Percentiles rank a stretch among this genome's conserved stretches.
phyloP scores from a whole-genome alignment of 2,797 vertebrate species.

The Tapirus indicus region DNA sequence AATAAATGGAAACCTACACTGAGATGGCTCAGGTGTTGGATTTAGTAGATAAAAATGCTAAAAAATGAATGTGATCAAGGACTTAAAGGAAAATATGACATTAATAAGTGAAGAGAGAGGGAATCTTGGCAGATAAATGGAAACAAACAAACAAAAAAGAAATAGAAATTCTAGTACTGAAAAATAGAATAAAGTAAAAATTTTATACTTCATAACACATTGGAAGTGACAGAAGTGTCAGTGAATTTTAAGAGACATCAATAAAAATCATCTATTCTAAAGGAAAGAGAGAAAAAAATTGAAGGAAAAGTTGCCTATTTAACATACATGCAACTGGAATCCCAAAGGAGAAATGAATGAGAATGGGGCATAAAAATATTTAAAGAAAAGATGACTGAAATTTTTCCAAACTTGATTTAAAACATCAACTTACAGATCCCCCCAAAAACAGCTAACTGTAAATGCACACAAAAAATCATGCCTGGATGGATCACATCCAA shows the following conservation, averaged over 20 bases:
- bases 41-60: neutral
- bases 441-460: neutral
- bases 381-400: neutral
- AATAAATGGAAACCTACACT: neutral
- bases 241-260: neutral
- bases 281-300: neutral
- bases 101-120: neutral
- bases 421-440: neutral
- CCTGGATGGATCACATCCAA: neutral
- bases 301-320: neutral
- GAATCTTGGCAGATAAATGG: neutral
- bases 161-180: neutral
- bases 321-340: neutral
- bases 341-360: neutral
- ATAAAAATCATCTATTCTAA: neutral
- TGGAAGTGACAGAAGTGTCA: neutral
- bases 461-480: neutral
- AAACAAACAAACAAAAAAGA: neutral
- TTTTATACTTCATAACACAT: neutral
- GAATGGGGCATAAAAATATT: neutral
- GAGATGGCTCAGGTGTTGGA: neutral
- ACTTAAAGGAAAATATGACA: neutral
- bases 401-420: neutral
- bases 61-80: neutral
- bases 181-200: neutral